Conservation (phyloP, 2,113 vertebrate genomes). For the Coturnix japonica region DNA sequence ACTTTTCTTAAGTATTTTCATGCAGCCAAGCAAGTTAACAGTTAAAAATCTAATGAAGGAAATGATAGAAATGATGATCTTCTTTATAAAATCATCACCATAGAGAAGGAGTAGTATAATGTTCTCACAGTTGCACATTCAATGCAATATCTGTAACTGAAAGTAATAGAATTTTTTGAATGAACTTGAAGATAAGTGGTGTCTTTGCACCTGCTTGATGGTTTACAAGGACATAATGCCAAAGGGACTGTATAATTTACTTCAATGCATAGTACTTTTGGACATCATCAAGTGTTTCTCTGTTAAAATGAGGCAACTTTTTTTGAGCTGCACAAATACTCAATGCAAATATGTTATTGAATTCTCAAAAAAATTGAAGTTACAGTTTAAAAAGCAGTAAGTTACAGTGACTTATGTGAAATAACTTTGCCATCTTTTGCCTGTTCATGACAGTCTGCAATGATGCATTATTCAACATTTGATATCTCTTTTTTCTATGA, state of each 20-base stretch:
- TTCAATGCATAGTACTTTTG: background rate
- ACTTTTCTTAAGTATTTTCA: background rate
- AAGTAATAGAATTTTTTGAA: background rate
- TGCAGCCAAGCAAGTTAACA: background rate
- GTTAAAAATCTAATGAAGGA: constrained; percentile 21
- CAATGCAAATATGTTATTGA: background rate
- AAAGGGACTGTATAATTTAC: background rate
- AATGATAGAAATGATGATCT: background rate
- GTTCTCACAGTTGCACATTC: background rate
- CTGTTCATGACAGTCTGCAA: background rate
- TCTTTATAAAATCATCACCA: background rate
- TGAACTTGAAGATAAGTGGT: background rate
- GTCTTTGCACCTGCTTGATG: background rate
- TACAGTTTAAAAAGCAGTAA: background rate
- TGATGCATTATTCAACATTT: background rate
- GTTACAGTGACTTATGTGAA: background rate
- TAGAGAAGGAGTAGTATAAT: background rate
- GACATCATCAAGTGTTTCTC: background rate
- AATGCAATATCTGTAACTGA: background rate
- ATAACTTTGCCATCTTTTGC: background rate
- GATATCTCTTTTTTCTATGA: background rate
- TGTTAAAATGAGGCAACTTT: background rate
- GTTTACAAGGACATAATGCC: background rate
- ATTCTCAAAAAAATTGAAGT: background rate
- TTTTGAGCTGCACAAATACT: background rate